Percentiles rank a stretch among this genome's conserved stretches.
phyloP scores from a whole-genome alignment of 1,140 invertebrate genomes.

The Heliconius hewitsoni region DNA sequence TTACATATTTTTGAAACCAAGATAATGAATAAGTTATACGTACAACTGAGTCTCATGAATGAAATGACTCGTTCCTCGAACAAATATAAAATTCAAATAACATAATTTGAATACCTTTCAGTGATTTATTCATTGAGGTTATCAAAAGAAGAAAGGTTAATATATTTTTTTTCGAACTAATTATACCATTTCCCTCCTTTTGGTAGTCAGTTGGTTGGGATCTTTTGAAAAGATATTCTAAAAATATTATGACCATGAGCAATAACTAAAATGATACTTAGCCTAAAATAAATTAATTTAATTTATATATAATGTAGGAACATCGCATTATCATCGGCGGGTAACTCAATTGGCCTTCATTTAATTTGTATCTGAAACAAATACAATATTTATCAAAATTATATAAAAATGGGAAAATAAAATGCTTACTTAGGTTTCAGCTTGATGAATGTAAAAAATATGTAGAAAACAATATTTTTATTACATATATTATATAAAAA shows the following conservation, averaged over 20 bases:
- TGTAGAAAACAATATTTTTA: no score
- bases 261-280: slow-evolving; percentile 4
- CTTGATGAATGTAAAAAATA: no score
- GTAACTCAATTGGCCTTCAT: slow-evolving; percentile 29
- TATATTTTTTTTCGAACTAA: not conserved
- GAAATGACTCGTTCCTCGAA: slow-evolving; percentile 1
- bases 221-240: not conserved
- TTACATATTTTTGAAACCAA: slow-evolving; percentile 4
- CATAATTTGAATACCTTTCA: not conserved
- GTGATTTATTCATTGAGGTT: slow-evolving; percentile 12
- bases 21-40: slow-evolving; percentile 19
- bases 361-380: not conserved
- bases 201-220: not conserved
- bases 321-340: slow-evolving; percentile 39
- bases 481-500: no score
- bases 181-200: not conserved
- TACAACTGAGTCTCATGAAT: slow-evolving; percentile 11
- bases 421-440: no score
- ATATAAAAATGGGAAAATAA: not conserved
- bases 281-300: slow-evolving; percentile 25
- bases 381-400: not conserved
- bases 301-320: slow-evolving; percentile 32
- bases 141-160: slow-evolving; percentile 1
- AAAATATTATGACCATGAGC: slow-evolving; percentile 1
- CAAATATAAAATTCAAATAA: slow-evolving; percentile 8